Evolutionary conservation across 2,113 vertebrate species (phyloP).

Genomic region (Spizaetus ornatus): DNA sequence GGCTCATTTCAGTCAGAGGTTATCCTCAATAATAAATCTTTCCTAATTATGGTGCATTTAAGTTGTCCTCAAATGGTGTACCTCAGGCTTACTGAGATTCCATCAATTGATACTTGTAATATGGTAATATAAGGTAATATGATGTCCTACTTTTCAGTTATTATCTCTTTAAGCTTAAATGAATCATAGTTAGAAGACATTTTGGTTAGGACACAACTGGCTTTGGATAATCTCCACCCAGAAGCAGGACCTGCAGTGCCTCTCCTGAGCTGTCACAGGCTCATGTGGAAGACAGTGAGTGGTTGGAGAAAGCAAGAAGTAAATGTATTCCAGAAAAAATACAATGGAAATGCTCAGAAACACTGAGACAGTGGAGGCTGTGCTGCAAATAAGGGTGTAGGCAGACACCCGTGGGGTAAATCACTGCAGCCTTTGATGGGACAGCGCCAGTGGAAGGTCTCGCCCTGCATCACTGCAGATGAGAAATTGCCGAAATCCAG

Average conservation of each 20-base stretch:
- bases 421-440: background rate
- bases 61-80: background rate
- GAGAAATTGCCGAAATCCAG: background rate
- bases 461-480: background rate
- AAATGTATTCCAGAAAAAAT: background rate
- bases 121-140: background rate
- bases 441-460: background rate
- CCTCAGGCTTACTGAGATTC: background rate
- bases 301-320: background rate
- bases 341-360: background rate
- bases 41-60: background rate
- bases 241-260: background rate
- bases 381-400: background rate
- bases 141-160: background rate
- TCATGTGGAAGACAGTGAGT: background rate
- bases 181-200: background rate
- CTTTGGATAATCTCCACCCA: background rate
- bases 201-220: background rate
- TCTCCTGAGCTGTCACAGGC: background rate
- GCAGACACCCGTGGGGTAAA: background rate
- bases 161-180: background rate
- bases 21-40: background rate
- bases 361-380: background rate
- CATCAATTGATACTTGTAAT: background rate
- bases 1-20: background rate